A percentile compares a stretch with the other conserved stretches of the same genome.
These are phyloP conservation scores for Drosophila pectinifera DNA, from an alignment of 1,140 invertebrate species.

Conservation along the genomic window DNA sequence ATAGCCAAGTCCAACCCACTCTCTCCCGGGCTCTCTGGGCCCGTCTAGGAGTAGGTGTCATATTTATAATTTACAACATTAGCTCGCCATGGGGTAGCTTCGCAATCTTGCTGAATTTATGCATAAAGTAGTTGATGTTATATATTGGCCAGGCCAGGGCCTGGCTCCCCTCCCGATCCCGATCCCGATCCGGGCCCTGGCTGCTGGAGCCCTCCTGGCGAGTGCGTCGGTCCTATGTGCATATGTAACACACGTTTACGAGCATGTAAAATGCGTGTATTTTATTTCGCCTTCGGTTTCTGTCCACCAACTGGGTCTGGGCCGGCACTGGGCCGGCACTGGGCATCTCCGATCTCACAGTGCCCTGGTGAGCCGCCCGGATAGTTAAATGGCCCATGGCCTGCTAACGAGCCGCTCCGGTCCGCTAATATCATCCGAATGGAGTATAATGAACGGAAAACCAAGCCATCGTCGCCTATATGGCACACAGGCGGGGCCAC, in stretches of 20 bases:
- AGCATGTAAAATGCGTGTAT: slow-evolving; percentile 82
- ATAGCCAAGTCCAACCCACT: slow-evolving; percentile 14
- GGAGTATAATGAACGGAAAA: slow-evolving; percentile 23
- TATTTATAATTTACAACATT: slow-evolving; percentile 84
- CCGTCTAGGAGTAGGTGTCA: slow-evolving; percentile 78
- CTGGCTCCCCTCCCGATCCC: slow-evolving; percentile 1
- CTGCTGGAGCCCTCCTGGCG: slow-evolving; percentile 44
- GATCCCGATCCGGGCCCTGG: neutral
- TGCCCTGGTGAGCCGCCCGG: slow-evolving; percentile 49
- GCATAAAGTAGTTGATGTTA: slow-evolving; percentile 82
- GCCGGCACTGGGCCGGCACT: neutral
- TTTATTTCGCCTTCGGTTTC: slow-evolving; percentile 73
- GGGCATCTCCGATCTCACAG: slow-evolving; percentile 14
- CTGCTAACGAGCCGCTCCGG: slow-evolving; percentile 57
- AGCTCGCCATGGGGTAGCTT: slow-evolving; percentile 82
- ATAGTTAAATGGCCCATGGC: slow-evolving; percentile 69
- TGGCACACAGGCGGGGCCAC: neutral
- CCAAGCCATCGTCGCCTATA: slow-evolving; percentile 22
- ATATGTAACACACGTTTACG: slow-evolving; percentile 83
- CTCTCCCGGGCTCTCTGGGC: slow-evolving; percentile 12
- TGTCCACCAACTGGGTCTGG: slow-evolving; percentile 5
- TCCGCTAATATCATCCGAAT: slow-evolving; percentile 39
- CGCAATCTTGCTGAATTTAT: slow-evolving; percentile 82
- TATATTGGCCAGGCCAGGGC: slow-evolving; percentile 64
- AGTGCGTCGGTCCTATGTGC: slow-evolving; percentile 50